Percentiles rank a stretch among this genome's conserved stretches.
phyloP scores from a whole-genome alignment of 2,888 invertebrate species.

The Pandemis corylana region DNA sequence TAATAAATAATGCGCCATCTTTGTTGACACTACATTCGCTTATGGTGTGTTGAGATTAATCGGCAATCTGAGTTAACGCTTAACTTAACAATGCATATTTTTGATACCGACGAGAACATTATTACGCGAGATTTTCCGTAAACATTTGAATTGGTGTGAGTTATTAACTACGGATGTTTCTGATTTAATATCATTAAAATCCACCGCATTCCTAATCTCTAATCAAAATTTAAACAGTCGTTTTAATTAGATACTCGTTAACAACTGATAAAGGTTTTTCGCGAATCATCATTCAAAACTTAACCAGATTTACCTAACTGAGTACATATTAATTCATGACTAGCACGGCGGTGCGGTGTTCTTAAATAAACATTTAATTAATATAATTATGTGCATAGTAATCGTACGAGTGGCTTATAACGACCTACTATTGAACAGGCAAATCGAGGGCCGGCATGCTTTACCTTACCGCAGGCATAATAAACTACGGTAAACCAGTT shows the following conservation, averaged over 20 bases:
- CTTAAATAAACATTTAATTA: conserved; percentile 32
- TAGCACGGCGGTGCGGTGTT: conserved; percentile 18
- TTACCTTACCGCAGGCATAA: conserved; percentile 39
- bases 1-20: conserved; percentile 53
- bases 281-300: conserved; percentile 3
- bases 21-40: conserved; percentile 48
- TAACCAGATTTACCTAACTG: conserved; percentile 3
- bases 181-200: too few species aligned
- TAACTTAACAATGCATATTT: too few species aligned
- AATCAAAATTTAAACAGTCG: too few species aligned
- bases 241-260: too few species aligned
- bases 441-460: conserved; percentile 37
- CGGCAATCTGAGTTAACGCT: not conserved
- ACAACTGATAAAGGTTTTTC: not conserved
- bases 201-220: too few species aligned
- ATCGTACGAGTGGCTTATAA: conserved; percentile 41
- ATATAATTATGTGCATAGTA: conserved; percentile 39
- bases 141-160: too few species aligned
- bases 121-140: too few species aligned
- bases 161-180: not conserved
- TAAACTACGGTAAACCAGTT: conserved; percentile 44
- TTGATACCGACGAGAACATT: too few species aligned
- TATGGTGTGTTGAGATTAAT: conserved; percentile 16
- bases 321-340: conserved; percentile 16
- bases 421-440: conserved; percentile 42